These are phyloP conservation scores for Euproctis similis DNA, from an alignment of 2,888 invertebrate species.

Conservation along the genomic window DNA sequence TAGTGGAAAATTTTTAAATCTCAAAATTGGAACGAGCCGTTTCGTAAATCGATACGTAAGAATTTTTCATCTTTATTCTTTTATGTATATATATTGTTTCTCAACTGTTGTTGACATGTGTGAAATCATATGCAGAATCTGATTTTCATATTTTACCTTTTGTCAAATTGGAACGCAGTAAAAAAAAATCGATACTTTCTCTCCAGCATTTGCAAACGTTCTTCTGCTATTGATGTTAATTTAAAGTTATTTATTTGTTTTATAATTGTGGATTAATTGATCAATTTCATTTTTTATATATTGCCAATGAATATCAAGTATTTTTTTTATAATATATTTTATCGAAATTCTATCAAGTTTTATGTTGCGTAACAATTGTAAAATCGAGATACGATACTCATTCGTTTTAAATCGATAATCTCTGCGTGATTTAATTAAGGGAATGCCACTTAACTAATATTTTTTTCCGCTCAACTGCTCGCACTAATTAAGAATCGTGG, in stretches of 20 bases:
- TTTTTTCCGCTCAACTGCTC: constrained; percentile 15
- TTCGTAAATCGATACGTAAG: constrained; percentile 39
- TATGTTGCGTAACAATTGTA: constrained; percentile 8
- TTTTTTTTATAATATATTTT: constrained; percentile 10
- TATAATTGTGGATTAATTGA: constrained; percentile 6
- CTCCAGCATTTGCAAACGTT: constrained; percentile 35
- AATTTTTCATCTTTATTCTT: no score
- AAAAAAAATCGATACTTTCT: constrained; percentile 52
- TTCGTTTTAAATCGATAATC: constrained; percentile 10
- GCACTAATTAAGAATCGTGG: constrained; percentile 16
- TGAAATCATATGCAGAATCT: constrained; percentile 46
- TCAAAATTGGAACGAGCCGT: constrained; percentile 30
- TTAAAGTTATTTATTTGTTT: constrained; percentile 6
- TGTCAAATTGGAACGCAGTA: constrained; percentile 41
- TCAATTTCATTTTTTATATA: constrained; percentile 7
- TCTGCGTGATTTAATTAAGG: constrained; percentile 14
- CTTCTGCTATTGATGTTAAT: constrained; percentile 10
- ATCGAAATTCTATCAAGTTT: constrained; percentile 12
- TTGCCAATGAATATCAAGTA: constrained; percentile 10
- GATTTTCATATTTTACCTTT: constrained; percentile 43
- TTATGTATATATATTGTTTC: constrained; percentile 36
- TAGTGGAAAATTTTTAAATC: constrained; percentile 43
- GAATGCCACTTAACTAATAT: constrained; percentile 12
- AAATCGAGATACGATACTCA: constrained; percentile 5
- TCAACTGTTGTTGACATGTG: constrained; percentile 31